These are phyloP conservation scores for Brachionus sp. DNA, from an alignment of 1,140 invertebrate species.

Conservation along the genomic window DNA sequence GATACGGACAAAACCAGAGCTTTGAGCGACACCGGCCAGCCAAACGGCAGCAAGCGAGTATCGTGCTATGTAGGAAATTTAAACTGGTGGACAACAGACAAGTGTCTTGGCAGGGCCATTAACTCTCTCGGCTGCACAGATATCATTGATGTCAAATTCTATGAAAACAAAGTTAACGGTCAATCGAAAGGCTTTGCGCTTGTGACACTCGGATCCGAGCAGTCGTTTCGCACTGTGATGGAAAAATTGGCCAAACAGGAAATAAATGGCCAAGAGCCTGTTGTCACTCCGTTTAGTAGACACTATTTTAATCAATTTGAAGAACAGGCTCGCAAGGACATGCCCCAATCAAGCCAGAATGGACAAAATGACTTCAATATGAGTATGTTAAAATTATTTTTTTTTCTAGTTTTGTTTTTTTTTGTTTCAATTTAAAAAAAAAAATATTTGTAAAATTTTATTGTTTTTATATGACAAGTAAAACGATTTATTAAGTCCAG, in stretches of 20 bases:
- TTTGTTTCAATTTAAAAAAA: slow-evolving; percentile 9
- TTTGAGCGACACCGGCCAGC: background rate
- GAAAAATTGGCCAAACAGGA: slow-evolving; percentile 89
- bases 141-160: slow-evolving; percentile 96
- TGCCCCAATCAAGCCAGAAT: slow-evolving; percentile 32
- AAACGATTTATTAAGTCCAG: background rate
- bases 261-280: slow-evolving; percentile 85
- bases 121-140: slow-evolving; percentile 81
- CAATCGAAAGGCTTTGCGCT: slow-evolving; percentile 97
- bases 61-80: slow-evolving; percentile 39
- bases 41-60: background rate
- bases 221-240: slow-evolving; percentile 80
- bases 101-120: slow-evolving; percentile 84
- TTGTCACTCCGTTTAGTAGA: slow-evolving; percentile 90
- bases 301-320: slow-evolving; percentile 72
- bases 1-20: background rate
- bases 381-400: slow-evolving; percentile 38
- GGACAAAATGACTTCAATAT: slow-evolving; percentile 35
- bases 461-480: background rate
- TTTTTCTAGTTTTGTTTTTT: background rate
- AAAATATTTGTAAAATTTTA: background rate
- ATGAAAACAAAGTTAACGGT: slow-evolving; percentile 97
- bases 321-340: slow-evolving; percentile 57
- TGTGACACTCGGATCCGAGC: slow-evolving; percentile 83
- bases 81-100: slow-evolving; percentile 83